phyloP scores from a whole-genome alignment of 2,888 invertebrate species.

The Norana najaformis region DNA sequence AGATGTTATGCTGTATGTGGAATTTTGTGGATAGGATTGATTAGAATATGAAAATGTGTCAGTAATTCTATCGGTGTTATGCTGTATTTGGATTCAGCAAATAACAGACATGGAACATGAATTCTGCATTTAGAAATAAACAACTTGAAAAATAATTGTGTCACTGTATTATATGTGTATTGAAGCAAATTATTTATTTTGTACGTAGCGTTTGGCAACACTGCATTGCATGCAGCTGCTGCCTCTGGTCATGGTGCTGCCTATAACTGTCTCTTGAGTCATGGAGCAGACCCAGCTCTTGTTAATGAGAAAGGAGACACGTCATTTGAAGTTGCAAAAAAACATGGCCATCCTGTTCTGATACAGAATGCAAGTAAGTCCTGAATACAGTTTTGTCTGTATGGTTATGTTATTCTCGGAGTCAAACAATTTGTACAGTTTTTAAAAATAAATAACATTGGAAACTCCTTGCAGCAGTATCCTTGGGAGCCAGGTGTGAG shows the following conservation, averaged over 20 bases:
- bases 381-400: not conserved
- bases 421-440: not conserved
- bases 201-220: not conserved
- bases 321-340: not conserved
- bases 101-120: not conserved
- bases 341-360: slow-evolving; percentile 9
- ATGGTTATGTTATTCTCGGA: not conserved
- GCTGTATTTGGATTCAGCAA: not conserved
- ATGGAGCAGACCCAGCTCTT: not conserved
- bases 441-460: no score
- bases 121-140: not conserved
- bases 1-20: not conserved
- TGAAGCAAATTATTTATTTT: not conserved
- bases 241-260: not conserved
- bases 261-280: not conserved
- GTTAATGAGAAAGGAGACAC: not conserved
- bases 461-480: no score
- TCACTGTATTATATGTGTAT: not conserved
- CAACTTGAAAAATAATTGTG: not conserved
- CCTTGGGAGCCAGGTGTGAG: no score
- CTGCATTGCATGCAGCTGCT: slow-evolving; percentile 10
- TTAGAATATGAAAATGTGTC: not conserved
- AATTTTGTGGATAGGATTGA: not conserved
- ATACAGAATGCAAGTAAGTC: slow-evolving; percentile 9
- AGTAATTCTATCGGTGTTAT: not conserved